These are phyloP conservation scores for Neogale vison DNA, from an alignment of 2,113 vertebrate species.

Conservation along the genomic window DNA sequence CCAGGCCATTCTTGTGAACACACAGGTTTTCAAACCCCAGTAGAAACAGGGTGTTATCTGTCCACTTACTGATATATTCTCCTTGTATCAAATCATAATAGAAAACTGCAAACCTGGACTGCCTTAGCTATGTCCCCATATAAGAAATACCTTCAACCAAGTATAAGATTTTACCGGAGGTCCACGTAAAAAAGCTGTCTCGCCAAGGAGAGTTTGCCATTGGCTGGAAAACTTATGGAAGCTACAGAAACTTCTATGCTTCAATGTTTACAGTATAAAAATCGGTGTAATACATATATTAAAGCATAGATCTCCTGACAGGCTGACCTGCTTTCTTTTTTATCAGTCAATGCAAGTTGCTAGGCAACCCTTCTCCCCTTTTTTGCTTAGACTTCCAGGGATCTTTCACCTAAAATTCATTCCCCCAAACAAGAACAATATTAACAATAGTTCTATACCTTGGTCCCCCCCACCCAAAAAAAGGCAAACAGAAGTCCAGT, in stretches of 20 bases:
- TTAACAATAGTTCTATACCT: not conserved
- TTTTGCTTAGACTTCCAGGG: not conserved
- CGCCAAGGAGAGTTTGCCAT: not conserved
- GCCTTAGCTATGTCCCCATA: not conserved
- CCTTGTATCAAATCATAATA: not conserved
- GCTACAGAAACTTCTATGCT: not conserved
- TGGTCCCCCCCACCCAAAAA: no score
- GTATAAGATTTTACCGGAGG: not conserved
- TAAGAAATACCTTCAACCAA: not conserved
- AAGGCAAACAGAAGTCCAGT: not conserved
- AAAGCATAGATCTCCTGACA: not conserved
- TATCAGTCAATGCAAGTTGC: not conserved
- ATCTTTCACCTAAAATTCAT: constrained; percentile 15
- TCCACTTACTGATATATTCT: not conserved
- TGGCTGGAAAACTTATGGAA: not conserved
- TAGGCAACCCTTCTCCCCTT: not conserved
- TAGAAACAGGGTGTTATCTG: not conserved
- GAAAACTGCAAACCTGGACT: not conserved
- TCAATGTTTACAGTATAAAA: not conserved
- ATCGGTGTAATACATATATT: not conserved
- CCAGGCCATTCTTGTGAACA: not conserved
- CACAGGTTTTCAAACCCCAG: constrained; percentile 13
- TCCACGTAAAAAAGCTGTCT: not conserved
- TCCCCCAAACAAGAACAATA: not conserved
- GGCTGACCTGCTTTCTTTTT: not conserved